Evolutionary conservation across 2,888 invertebrate genomes (phyloP).

Genomic region (Ectobius pallidus): DNA sequence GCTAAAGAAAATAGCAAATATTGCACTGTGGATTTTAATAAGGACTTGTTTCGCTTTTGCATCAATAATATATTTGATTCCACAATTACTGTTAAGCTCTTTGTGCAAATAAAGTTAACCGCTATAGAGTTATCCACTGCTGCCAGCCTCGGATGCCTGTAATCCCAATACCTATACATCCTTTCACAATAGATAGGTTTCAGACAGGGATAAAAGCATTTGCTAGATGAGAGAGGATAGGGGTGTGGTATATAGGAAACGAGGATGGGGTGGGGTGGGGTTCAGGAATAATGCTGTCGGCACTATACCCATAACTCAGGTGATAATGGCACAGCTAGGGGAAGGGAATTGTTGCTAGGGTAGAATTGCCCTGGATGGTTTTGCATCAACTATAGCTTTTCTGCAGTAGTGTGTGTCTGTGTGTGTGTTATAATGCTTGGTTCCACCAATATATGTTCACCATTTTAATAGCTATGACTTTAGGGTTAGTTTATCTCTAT

Average conservation of each 20-base stretch:
- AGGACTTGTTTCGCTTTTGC: too few relatives aligned
- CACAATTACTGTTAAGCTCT: not conserved
- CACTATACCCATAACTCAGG: constrained; percentile 37
- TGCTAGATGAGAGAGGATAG: not conserved
- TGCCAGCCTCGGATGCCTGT: not conserved
- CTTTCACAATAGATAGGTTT: constrained; percentile 23
- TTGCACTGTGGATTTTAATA: too few relatives aligned
- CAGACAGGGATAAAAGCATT: constrained; percentile 24
- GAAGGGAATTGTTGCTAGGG: constrained; percentile 17
- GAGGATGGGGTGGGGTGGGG: constrained; percentile 16
- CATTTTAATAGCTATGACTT: constrained; percentile 21
- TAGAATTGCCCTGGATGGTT: constrained; percentile 26
- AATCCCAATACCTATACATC: constrained; percentile 25
- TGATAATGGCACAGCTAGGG: constrained; percentile 34
- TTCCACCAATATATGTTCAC: constrained; percentile 18
- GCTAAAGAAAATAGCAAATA: too few relatives aligned
- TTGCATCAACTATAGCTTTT: constrained; percentile 20
- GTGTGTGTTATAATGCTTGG: constrained; percentile 8
- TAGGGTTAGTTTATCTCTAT: constrained; percentile 7
- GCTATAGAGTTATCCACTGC: not conserved
- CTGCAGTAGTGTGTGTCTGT: too few relatives aligned
- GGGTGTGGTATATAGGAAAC: not conserved
- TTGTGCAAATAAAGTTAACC: not conserved
- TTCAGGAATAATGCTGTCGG: constrained; percentile 33
- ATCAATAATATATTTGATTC: too few relatives aligned